Base-by-base conservation (phyloP, 1,140 invertebrate genomes). In the Popillia japonica region DNA sequence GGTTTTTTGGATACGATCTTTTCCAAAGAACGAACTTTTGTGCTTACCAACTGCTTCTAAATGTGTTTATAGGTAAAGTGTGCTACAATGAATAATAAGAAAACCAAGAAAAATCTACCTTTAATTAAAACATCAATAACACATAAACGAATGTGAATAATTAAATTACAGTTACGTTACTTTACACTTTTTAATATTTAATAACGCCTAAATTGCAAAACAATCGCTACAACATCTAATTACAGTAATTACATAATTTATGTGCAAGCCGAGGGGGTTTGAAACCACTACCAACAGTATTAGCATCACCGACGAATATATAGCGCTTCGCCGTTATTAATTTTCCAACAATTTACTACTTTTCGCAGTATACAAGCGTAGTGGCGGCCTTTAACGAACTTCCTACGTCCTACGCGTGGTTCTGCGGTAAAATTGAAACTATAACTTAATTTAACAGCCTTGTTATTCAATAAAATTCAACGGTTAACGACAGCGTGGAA, bases 371-470 rank as follows among this genome's bases (percentile, higher is more conserved):
- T 34, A 34, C 27, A 34, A 34, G 27, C 27, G 27, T 34, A 34
- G 27, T 34, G 27, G 27, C 48, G 6, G 17, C 48, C 48, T 55
- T 55, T 55, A 55, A 17, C 48, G 7, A 55, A 55, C 48, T 55
- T 55, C 48, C 48, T 17, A 17, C 48, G 0, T 55, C 48, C 48
- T 55, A 55, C 48, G 48, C 48, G 17, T 34, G 48, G 14, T 55
- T 55, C 14, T 55, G 48, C 48, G 48, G 48, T 55, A 55, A 55
- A 55, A 55, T 55, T 55, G 48, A 55, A 55, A 55, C 48, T 55
- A 55, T 55, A 55, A 55, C 17, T 44, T 44, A 44, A 44, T 44
- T 55, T n/a, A 55, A 55, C 48, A 17, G 48, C 48, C 48, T 55
- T 55, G 48, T 55, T 55, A 55, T 55, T 55, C 48, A 17, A 55